Evolutionary conservation across 2,888 invertebrate genomes (phyloP), one percentile per base, ranked within the genome.

Genomic region (Blera fallax): DNA sequence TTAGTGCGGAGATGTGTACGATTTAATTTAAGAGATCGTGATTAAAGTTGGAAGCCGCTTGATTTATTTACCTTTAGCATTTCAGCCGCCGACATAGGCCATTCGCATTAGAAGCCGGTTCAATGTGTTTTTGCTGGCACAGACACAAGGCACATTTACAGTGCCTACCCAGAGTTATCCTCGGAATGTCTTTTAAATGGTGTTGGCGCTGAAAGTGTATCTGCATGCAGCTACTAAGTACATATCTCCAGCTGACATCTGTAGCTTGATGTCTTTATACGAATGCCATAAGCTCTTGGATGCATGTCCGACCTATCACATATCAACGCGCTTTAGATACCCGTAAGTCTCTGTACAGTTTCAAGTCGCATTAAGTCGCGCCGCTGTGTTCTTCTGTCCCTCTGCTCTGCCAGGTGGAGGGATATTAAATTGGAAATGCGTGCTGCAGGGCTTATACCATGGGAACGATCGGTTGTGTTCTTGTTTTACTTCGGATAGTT

Each of bases 31-130:
- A 87, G 84, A 88, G 87, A 88, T 88, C 87, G 87, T 88, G 87
- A 87, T 87, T 87, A 83, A 87, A 87, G 87, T 87, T 87, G 87
- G 87, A 88, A 88, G 87, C 87, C 87, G 87, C 87, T 83, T 87
- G 87, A 88, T 88, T 88, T 88, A 88, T 88, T 87, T 88, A 78
- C 77, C 87, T 77, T 78, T 80, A 70, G 64, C 62, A 80, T 79
- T 87, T 85, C 76, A 73, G 73, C 70, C 67, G 60, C 78, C 87
- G 78, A 82, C 87, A 85, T 87, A 87, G 78, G 85, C 82, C 85
- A 87, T 76, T 79, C 84, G 87, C 77, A 87, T 84, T 87, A 84
- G 70, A 85, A 60, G 76, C 67, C 73, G 80, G 87, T 87, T 77
- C 79, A 76, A 77, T 87, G 85, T 69, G 70, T 54, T 64, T 32